Percentiles rank a stretch among this genome's conserved stretches.
Conservation (phyloP, 2,797 vertebrate genomes). For the Manis pentadactyla region DNA sequence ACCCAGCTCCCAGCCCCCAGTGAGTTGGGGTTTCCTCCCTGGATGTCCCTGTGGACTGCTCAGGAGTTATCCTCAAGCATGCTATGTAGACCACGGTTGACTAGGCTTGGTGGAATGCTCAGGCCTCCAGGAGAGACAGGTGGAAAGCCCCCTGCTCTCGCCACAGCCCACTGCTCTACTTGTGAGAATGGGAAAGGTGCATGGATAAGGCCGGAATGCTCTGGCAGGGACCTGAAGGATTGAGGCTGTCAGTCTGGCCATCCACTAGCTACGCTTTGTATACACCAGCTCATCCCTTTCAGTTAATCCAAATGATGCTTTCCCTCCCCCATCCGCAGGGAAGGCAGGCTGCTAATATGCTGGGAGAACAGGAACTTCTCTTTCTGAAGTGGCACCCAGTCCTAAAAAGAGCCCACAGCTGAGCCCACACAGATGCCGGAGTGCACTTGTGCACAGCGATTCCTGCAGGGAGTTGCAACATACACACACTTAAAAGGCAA, state of each 20-base stretch:
- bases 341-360: background rate
- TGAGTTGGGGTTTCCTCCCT: background rate
- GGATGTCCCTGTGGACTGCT: background rate
- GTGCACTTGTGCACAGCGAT: rapidly evolving
- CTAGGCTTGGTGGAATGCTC: rapidly evolving
- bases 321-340: background rate
- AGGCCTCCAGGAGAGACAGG: background rate
- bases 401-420: rapidly evolving
- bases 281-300: background rate
- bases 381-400: background rate
- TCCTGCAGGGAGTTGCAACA: background rate
- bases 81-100: background rate
- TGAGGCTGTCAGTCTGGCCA: background rate
- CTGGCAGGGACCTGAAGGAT: background rate
- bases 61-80: background rate
- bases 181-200: background rate
- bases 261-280: rapidly evolving
- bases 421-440: background rate
- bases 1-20: background rate
- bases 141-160: background rate
- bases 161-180: background rate
- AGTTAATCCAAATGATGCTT: rapidly evolving
- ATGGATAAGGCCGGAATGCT: rapidly evolving
- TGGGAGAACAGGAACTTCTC: background rate
- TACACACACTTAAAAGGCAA: rapidly evolving